phyloP scores from a whole-genome alignment of 2,113 vertebrate species.

The Cyprinus carpio region DNA sequence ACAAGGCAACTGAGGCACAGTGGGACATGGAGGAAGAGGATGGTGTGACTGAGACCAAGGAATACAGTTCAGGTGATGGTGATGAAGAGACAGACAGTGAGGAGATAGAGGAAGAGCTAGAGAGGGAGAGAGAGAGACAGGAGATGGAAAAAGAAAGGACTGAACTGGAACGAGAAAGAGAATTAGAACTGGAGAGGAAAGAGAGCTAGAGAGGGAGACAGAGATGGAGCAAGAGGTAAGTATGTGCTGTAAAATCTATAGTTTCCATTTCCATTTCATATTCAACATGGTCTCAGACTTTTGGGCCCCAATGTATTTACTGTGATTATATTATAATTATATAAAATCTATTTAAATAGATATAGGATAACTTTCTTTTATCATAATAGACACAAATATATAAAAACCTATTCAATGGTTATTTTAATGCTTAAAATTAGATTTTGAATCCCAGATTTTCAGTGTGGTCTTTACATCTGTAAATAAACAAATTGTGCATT shows the following conservation, averaged over 20 bases:
- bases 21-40: constrained; percentile 21
- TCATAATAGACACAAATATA: too few species aligned
- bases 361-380: too few species aligned
- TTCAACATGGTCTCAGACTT: neutral
- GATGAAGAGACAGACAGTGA: constrained; percentile 63
- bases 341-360: too few species aligned
- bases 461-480: neutral
- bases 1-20: constrained; percentile 1
- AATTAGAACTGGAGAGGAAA: constrained; percentile 43
- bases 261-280: neutral
- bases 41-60: constrained; percentile 5
- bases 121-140: constrained; percentile 55
- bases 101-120: constrained; percentile 60
- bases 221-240: constrained; percentile 56
- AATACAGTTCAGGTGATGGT: constrained; percentile 50
- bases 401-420: neutral
- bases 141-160: constrained; percentile 53
- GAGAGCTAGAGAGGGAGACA: constrained; percentile 13
- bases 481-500: neutral
- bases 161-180: constrained; percentile 47
- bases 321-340: too few species aligned
- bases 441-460: neutral
- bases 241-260: neutral
- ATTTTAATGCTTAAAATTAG: neutral
- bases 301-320: too few species aligned